These are phyloP conservation scores for Syngnathus typhle DNA, from an alignment of 2,113 vertebrate species.

Conservation along the genomic window DNA sequence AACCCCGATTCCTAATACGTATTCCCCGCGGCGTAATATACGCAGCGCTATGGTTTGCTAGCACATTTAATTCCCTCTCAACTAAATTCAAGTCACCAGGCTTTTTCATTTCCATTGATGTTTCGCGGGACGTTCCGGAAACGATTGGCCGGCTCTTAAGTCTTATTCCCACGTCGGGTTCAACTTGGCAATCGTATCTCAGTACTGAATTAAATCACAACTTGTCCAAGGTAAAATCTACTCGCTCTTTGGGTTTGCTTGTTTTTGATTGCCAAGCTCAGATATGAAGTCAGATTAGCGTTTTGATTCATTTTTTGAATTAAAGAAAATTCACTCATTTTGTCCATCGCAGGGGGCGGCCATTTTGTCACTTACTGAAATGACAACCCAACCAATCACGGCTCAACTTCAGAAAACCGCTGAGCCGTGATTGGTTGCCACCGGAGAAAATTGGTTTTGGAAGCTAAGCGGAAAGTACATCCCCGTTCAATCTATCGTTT, in stretches of 20 bases:
- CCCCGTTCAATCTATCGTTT: background rate
- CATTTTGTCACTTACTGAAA: too few species aligned
- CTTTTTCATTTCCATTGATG: background rate
- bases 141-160: background rate
- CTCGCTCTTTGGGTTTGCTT: conserved; percentile 24
- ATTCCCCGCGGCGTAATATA: conserved; percentile 26
- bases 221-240: conserved; percentile 25
- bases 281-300: conserved; percentile 22
- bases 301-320: too few species aligned
- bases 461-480: background rate
- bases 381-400: too few species aligned
- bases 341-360: too few species aligned
- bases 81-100: background rate
- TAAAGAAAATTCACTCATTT: too few species aligned
- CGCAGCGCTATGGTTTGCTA: conserved; percentile 40
- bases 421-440: too few species aligned
- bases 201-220: background rate
- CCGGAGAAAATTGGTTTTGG: too few species aligned
- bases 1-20: too few species aligned
- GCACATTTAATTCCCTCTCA: conserved; percentile 34
- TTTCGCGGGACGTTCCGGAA: background rate
- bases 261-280: conserved; percentile 46
- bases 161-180: conserved; percentile 22
- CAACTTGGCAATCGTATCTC: conserved; percentile 33
- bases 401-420: too few species aligned